These are phyloP conservation scores for Plecotus auritus DNA, from an alignment of 2,113 vertebrate species.

Conservation along the genomic window DNA sequence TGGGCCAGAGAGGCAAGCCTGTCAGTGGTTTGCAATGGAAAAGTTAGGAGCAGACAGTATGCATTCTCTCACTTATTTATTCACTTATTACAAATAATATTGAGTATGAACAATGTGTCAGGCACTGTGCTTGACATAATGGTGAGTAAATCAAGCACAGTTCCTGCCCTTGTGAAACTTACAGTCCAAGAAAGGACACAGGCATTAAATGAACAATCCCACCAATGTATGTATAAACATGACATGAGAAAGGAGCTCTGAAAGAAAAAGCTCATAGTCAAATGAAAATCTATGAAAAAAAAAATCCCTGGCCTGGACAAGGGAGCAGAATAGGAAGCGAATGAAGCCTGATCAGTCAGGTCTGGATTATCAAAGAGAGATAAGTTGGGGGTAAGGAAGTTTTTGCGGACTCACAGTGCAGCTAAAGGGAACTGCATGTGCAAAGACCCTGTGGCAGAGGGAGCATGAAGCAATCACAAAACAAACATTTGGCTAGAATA, in stretches of 20 bases:
- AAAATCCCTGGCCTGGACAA: not conserved
- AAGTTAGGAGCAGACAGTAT: not conserved
- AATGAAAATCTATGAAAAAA: not conserved
- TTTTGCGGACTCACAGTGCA: not conserved
- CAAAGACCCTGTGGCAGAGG: not conserved
- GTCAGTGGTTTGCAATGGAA: not conserved
- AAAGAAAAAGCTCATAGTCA: not conserved
- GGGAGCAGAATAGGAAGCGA: not conserved
- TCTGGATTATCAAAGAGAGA: not conserved
- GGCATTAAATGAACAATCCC: not conserved
- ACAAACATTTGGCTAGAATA: not conserved
- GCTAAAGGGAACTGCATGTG: not conserved
- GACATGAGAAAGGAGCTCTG: not conserved
- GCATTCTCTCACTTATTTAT: not conserved
- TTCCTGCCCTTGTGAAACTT: not conserved
- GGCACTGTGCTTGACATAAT: not conserved
- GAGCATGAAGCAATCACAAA: not conserved
- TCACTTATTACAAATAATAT: not conserved
- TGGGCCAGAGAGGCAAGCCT: not conserved
- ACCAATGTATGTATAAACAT: not conserved
- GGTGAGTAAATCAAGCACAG: not conserved
- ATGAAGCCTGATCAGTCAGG: not conserved
- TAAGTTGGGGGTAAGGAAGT: not conserved
- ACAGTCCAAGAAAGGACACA: not conserved
- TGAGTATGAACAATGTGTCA: not conserved